Conservation (phyloP, 2,797 vertebrate genomes). For the Scomberomorus guttatus region DNA sequence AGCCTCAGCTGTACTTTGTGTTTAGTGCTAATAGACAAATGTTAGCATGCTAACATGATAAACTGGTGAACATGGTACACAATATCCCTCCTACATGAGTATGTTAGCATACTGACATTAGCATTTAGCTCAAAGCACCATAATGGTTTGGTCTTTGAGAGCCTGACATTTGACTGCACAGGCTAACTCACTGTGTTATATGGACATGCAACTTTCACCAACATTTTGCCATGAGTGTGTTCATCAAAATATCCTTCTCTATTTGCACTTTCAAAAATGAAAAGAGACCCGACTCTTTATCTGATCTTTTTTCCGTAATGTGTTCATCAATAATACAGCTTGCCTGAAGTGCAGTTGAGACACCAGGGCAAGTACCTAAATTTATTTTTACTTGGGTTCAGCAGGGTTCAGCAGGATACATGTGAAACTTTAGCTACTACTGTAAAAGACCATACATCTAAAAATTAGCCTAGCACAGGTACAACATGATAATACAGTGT, state of each 20-base stretch:
- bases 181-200: no score
- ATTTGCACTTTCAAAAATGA: background rate
- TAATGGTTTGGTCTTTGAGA: no score
- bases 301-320: background rate
- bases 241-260: background rate
- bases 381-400: background rate
- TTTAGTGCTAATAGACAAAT: no score
- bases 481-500: background rate
- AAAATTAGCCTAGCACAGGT: background rate
- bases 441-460: background rate
- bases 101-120: no score
- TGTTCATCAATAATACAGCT: background rate
- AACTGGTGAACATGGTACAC: no score
- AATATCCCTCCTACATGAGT: no score
- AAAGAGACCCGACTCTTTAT: background rate
- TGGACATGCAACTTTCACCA: no score
- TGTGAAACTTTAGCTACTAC: background rate
- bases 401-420: background rate
- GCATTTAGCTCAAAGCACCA: no score
- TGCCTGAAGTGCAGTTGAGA: background rate
- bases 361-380: background rate
- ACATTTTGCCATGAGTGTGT: no score
- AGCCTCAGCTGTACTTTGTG: no score
- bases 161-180: no score
- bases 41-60: no score